Conservation (phyloP, 92 coral and sea anemone species). For the Isaurus tuberculatus region DNA sequence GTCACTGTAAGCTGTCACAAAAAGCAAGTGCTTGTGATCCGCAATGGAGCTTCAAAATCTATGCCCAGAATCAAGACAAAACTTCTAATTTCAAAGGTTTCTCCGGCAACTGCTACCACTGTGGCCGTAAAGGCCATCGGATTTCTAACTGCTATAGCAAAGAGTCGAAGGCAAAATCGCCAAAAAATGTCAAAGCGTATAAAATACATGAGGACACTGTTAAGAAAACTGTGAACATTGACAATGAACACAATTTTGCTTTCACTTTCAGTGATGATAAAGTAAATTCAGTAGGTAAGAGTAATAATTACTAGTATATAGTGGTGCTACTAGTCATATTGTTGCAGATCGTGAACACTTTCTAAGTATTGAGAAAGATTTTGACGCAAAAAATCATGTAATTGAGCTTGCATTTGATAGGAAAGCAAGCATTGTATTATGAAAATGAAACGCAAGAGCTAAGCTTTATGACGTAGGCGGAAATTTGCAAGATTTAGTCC, state of each 20-base stretch:
- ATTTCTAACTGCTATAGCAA: slow-evolving; percentile 45
- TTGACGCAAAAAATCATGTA: slow-evolving; percentile 35
- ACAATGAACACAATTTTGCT: slow-evolving; percentile 40
- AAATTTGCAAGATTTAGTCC: slow-evolving; percentile 21
- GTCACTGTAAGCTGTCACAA: no score
- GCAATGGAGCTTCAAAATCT: not conserved
- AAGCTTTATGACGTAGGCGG: slow-evolving; percentile 49
- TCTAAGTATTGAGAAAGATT: slow-evolving; percentile 53
- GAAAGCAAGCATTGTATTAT: slow-evolving; percentile 48
- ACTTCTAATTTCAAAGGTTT: not conserved
- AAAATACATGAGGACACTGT: slow-evolving; percentile 24
- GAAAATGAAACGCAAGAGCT: slow-evolving; percentile 48
- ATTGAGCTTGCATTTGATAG: slow-evolving; percentile 59
- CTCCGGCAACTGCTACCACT: slow-evolving; percentile 30
- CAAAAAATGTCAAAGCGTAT: slow-evolving; percentile 17
- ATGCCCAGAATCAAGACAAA: not conserved
- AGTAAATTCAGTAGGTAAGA: not conserved
- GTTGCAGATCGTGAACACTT: slow-evolving; percentile 38
- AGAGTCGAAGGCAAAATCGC: slow-evolving; percentile 10
- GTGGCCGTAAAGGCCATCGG: slow-evolving; percentile 43
- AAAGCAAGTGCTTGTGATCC: not conserved
- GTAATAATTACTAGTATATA: slow-evolving; percentile 35
- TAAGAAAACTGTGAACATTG: slow-evolving; percentile 10
- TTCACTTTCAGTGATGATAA: slow-evolving; percentile 30
- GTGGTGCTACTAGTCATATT: slow-evolving; percentile 56